Base-by-base conservation (phyloP, 1,140 invertebrate genomes). In the Scylla paramamosain region DNA sequence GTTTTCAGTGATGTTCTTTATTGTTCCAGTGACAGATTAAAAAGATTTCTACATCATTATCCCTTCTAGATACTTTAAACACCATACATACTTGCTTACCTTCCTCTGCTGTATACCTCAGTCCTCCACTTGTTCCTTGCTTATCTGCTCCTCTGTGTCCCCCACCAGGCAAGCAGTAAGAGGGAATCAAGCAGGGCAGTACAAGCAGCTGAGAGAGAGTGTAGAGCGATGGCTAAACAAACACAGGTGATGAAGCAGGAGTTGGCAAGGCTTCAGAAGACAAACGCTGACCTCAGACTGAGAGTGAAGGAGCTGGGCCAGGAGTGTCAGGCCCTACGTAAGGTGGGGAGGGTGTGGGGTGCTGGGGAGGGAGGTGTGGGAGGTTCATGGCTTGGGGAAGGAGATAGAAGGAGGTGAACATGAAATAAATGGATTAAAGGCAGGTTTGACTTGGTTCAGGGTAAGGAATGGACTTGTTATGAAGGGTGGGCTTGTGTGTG, bases 251-350 rank as follows among this genome's bases (percentile, higher is more conserved):
- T 87, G n/a, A 83, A 87, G 39, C 92, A 93, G n/a, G 92, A 93
- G 28, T 39, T 4, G 8, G 10, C 46, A 14, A 93, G 45, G 25
- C 92, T 87, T 7, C 46, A 59, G 39, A 87, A 87, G 29, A 29
- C 83, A 25, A 93, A 93, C 92, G 52, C 84, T 20, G 45, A 87
- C 16, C 28, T 87, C 7, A 39, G 20, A 8, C 45, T 86, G n/a
- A 45, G 92, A 8, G 83, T 93, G 45, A 93, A 93, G 84, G 83
- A 93, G 46, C 82, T 93, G 0, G 45, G 7, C 2, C 25, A 45
- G 28, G 92, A 93, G 52, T 46, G 92, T 20, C 92, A 93, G 46
- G 28, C 2, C 7, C 83, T 93, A 8, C 92, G 92, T 0, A 93
- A 93, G 92, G 92, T 93, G 25, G 10, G 92, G 20, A 8, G 2